Conservation (phyloP, 2,797 vertebrate species). For the Pelochelys cantorii region DNA sequence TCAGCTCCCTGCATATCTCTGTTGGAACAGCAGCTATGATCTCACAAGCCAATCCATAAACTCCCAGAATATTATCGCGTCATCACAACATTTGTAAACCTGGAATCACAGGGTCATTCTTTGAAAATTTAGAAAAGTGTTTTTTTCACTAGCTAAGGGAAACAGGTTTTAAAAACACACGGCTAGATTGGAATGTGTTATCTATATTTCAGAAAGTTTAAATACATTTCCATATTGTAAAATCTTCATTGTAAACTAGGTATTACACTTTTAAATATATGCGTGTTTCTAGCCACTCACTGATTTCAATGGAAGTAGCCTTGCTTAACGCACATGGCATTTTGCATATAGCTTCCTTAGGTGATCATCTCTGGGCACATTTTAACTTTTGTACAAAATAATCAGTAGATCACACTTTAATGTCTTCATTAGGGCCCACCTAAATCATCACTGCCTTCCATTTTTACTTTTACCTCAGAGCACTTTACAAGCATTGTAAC, state of each 20-base stretch:
- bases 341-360: neutral
- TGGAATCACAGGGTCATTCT: no score
- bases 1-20: neutral
- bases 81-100: neutral
- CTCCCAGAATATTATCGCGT: neutral
- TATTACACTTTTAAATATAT: neutral
- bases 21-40: neutral
- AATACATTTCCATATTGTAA: constrained; percentile 42
- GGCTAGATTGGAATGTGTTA: neutral
- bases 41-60: neutral
- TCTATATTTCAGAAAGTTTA: constrained; percentile 51
- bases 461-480: neutral
- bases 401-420: neutral
- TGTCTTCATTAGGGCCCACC: neutral
- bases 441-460: neutral
- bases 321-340: neutral
- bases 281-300: constrained; percentile 1
- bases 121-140: no score
- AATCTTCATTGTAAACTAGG: constrained; percentile 31
- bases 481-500: neutral
- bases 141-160: neutral
- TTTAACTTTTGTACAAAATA: neutral
- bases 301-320: neutral
- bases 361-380: neutral
- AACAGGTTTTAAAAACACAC: constrained; percentile 54